Conservation (phyloP, 1,140 invertebrate species). For the Drosophila pallidifrons region DNA sequence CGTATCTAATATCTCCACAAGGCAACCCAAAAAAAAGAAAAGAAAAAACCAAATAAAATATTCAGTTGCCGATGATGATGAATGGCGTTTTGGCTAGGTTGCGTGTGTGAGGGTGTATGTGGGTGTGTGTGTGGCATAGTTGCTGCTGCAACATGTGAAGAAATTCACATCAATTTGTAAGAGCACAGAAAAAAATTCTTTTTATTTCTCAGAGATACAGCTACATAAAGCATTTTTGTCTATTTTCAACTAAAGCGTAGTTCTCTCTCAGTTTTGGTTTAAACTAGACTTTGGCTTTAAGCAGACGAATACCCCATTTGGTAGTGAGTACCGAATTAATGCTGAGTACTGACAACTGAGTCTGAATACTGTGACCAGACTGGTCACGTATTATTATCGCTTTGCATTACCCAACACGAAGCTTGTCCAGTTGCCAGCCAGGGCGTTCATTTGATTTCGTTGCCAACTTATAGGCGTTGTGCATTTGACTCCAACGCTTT, state of each 20-base stretch:
- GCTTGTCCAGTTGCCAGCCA: slow-evolving; percentile 66
- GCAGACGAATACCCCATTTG: slow-evolving; percentile 1
- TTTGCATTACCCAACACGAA: slow-evolving; percentile 49
- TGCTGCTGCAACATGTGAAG: slow-evolving; percentile 67
- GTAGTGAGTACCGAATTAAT: background rate
- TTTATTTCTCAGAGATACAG: slow-evolving; percentile 5
- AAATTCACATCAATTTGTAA: slow-evolving; percentile 79
- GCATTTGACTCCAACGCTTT: slow-evolving; percentile 44
- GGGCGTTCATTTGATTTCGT: slow-evolving; percentile 70
- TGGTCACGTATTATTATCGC: slow-evolving; percentile 79
- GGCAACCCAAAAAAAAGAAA: slow-evolving; percentile 6
- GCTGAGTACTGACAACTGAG: slow-evolving; percentile 11
- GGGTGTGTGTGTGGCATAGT: slow-evolving; percentile 3
- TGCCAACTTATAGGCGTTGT: slow-evolving; percentile 73
- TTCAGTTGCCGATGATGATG: slow-evolving; percentile 75
- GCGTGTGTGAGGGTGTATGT: slow-evolving; percentile 48
- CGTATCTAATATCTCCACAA: slow-evolving; percentile 36
- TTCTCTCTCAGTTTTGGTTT: slow-evolving; percentile 20
- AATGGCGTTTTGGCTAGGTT: slow-evolving; percentile 56
- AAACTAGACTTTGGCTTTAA: slow-evolving; percentile 61
- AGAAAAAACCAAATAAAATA: slow-evolving; percentile 61
- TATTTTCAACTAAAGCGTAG: slow-evolving; percentile 22
- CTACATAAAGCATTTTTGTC: slow-evolving; percentile 30
- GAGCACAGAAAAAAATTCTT: background rate
- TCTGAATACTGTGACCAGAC: slow-evolving; percentile 45